Evolutionary conservation across 1,140 invertebrate genomes (phyloP).

Genomic region (Manduca sexta): DNA sequence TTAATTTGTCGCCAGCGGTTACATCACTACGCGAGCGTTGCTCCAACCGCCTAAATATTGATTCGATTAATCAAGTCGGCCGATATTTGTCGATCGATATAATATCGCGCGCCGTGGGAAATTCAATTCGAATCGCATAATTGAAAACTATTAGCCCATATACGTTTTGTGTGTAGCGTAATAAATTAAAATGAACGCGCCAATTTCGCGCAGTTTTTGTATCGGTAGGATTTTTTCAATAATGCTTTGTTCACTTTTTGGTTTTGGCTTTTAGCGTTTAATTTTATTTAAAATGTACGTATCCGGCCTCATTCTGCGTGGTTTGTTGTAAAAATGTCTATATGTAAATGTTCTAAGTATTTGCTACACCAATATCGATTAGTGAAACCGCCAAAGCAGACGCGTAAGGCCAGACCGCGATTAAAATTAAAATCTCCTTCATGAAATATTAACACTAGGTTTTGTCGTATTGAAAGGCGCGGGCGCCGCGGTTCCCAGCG

Average conservation of each 20-base stretch:
- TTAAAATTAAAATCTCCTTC: conserved; percentile 47
- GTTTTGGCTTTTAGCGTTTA: background rate
- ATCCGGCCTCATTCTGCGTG: too few relatives aligned
- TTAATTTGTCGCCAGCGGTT: too few relatives aligned
- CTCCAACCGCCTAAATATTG: conserved; percentile 29
- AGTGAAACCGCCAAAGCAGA: too few relatives aligned
- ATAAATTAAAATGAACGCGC: conserved; percentile 17
- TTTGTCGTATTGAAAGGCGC: conserved; percentile 45
- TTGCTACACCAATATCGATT: too few relatives aligned
- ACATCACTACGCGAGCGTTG: background rate
- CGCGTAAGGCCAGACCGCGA: background rate
- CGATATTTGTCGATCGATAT: conserved; percentile 23
- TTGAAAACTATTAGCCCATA: conserved; percentile 24
- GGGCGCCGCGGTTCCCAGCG: conserved; percentile 29
- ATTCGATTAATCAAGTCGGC: conserved; percentile 29
- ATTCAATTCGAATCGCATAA: conserved; percentile 23
- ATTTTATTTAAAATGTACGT: background rate
- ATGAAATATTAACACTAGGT: conserved; percentile 55
- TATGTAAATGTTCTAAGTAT: too few relatives aligned
- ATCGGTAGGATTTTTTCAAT: background rate
- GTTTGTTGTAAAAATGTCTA: too few relatives aligned
- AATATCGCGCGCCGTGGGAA: conserved; percentile 21
- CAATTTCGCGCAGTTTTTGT: conserved; percentile 13
- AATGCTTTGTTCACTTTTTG: background rate
- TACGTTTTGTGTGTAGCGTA: conserved; percentile 10